Evolutionary conservation across 2,113 vertebrate species (phyloP).

Genomic region (Chaenocephalus aceratus): DNA sequence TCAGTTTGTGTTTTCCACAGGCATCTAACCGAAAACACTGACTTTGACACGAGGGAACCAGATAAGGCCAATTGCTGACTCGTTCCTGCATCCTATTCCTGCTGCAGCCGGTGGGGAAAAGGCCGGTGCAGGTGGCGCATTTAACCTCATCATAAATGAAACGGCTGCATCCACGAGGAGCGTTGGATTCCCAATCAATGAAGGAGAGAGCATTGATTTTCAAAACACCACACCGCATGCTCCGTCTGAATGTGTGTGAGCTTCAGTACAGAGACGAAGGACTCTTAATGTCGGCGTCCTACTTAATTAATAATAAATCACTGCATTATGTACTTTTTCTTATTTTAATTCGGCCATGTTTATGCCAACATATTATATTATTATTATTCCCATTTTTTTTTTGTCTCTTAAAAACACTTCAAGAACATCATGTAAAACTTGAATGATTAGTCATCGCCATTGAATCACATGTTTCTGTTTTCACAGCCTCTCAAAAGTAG

Average conservation of each 20-base stretch:
- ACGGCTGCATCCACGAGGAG: conserved; percentile 47
- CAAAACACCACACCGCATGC: conserved; percentile 40
- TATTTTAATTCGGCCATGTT: background rate
- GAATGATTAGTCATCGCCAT: no score
- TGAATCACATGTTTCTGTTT: no score
- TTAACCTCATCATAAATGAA: conserved; percentile 58
- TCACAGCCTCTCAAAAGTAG: no score
- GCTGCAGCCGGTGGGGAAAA: conserved; percentile 30
- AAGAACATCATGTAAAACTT: background rate
- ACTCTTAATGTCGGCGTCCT: background rate
- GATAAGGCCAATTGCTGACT: no score
- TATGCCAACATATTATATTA: background rate
- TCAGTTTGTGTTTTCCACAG: no score
- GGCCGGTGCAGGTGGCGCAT: conserved; percentile 59
- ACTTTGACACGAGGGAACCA: no score
- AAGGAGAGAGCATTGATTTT: conserved; percentile 70
- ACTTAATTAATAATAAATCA: background rate
- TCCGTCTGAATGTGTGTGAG: background rate
- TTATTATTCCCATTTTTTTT: no score
- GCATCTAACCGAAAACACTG: no score
- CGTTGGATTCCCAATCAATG: conserved; percentile 69
- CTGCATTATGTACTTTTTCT: background rate
- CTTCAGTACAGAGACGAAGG: conserved; percentile 5
- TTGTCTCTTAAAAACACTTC: no score
- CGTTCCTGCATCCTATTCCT: background rate